phyloP scores from a whole-genome alignment of 2,797 vertebrate genomes.

The Cottoperca gobio region DNA sequence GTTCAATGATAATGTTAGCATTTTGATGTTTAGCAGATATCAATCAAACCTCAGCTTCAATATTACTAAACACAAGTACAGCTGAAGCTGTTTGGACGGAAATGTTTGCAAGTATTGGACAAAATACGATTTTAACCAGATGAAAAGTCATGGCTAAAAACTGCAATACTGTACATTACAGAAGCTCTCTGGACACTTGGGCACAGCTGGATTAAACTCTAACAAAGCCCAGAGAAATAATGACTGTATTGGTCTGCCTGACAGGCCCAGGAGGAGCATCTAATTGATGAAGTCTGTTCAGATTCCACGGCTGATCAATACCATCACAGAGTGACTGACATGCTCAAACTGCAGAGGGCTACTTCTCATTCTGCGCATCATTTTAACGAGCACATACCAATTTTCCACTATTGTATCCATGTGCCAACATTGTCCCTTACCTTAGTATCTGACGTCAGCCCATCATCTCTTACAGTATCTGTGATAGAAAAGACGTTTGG shows the following conservation, averaged over 20 bases:
- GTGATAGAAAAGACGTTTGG: neutral
- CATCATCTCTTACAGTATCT: neutral
- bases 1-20: neutral
- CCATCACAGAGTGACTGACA: conserved; percentile 56
- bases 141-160: neutral
- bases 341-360: neutral
- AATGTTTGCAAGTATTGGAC: too few species aligned
- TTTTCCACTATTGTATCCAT: neutral
- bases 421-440: neutral
- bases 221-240: conserved; percentile 33
- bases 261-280: conserved; percentile 35
- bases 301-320: conserved; percentile 62
- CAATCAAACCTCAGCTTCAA: too few species aligned
- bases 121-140: neutral
- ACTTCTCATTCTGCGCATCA: conserved; percentile 1
- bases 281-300: conserved; percentile 56
- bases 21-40: neutral
- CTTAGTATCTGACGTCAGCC: neutral
- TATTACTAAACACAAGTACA: neutral
- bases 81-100: neutral
- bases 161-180: too few species aligned
- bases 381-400: conserved; percentile 8
- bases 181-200: neutral
- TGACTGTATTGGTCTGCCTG: conserved; percentile 46
- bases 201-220: conserved; percentile 19